Conservation (phyloP, 37 sponge, comb jelly and placozoan genomes). For the Ianthella basta region DNA sequence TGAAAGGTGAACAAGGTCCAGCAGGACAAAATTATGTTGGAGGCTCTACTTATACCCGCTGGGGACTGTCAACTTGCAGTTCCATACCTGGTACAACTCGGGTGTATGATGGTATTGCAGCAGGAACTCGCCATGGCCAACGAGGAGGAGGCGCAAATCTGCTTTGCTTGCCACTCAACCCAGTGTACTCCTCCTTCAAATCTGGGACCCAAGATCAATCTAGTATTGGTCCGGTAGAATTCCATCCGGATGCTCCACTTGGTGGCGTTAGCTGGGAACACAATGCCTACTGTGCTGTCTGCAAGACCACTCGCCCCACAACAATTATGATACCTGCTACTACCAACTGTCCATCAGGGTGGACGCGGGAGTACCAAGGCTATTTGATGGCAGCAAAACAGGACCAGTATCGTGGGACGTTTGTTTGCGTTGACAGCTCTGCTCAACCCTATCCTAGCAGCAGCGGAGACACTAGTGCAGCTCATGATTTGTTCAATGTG, state of each 20-base stretch:
- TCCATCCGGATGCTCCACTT: not conserved
- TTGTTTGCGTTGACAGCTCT: not conserved
- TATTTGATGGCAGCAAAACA: not conserved
- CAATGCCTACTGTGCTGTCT: not conserved
- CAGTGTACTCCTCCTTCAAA: not conserved
- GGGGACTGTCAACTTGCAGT: not conserved
- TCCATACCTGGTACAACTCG: not conserved
- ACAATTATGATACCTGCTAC: slow-evolving; percentile 17
- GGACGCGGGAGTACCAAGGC: slow-evolving; percentile 12
- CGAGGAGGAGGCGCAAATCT: not conserved
- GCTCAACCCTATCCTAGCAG: not conserved
- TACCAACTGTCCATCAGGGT: slow-evolving; percentile 10
- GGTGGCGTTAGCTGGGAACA: not conserved
- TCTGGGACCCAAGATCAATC: not conserved
- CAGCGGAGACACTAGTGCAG: not conserved
- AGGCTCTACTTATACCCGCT: not conserved
- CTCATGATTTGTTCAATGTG: not conserved
- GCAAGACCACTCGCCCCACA: slow-evolving; percentile 19
- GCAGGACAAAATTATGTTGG: not conserved
- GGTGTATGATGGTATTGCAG: not conserved
- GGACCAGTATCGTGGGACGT: not conserved
- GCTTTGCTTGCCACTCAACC: slow-evolving; percentile 10
- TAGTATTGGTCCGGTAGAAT: not conserved
- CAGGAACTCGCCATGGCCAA: not conserved
- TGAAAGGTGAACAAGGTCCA: not conserved